These are phyloP conservation scores for Hippocampus barbouri DNA, from an alignment of 2,113 vertebrate genomes.

Conservation along the genomic window DNA sequence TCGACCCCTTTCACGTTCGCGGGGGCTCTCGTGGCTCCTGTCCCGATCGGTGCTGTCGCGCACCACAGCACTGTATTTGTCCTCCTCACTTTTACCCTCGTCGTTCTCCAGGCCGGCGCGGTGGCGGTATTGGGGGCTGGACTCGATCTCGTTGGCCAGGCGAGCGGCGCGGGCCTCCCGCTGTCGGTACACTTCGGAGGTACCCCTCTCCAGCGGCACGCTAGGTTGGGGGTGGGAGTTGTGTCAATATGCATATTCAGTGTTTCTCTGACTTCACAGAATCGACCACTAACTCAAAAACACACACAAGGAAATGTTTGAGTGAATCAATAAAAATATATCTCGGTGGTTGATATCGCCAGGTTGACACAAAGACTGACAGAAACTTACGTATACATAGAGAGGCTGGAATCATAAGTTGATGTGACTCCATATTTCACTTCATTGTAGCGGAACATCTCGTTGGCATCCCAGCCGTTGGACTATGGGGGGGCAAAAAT, in stretches of 20 bases:
- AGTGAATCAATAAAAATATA: neutral
- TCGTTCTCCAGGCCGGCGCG: constrained; percentile 84
- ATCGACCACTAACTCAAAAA: neutral
- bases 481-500: constrained; percentile 61
- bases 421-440: constrained; percentile 89
- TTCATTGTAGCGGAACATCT: constrained; percentile 92
- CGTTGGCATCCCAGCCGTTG: constrained; percentile 91
- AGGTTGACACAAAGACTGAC: neutral
- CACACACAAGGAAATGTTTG: neutral
- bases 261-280: neutral
- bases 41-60: constrained; percentile 73
- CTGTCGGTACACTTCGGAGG: constrained; percentile 80
- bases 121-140: constrained; percentile 83
- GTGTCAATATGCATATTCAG: neutral
- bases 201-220: constrained; percentile 83
- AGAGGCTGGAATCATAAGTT: constrained; percentile 88
- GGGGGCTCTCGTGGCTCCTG: constrained; percentile 60
- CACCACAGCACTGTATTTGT: constrained; percentile 82
- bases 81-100: constrained; percentile 83
- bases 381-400: constrained; percentile 85
- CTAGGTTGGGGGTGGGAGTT: constrained; percentile 45
- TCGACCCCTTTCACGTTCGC: constrained; percentile 62
- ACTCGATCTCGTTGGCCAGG: constrained; percentile 85
- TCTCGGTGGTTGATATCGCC: neutral
- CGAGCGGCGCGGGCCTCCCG: constrained; percentile 83